Evolutionary conservation across 2,888 invertebrate species (phyloP).

Genomic region (Panopea generosa): DNA sequence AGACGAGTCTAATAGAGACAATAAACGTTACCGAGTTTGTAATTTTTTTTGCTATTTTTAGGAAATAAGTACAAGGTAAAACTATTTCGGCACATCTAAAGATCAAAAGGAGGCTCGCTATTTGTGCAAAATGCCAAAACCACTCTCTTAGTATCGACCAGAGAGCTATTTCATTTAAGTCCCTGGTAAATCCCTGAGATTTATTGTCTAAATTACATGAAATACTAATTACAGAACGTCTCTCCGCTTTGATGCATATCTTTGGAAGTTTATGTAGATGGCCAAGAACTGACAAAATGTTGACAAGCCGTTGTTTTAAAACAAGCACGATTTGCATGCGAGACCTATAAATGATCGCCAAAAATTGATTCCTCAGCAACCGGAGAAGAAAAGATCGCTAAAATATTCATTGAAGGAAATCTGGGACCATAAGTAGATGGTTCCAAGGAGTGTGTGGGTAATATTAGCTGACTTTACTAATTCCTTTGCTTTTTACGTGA

Average conservation of each 20-base stretch:
- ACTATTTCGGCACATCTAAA: too few relatives aligned
- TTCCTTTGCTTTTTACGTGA: too few relatives aligned
- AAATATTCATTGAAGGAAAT: constrained; percentile 60
- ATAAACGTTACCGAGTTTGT: too few relatives aligned
- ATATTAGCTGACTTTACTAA: too few relatives aligned
- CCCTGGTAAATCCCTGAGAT: constrained; percentile 50
- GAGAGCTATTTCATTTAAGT: constrained; percentile 34
- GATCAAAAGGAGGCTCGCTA: too few relatives aligned
- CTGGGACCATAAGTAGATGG: constrained; percentile 16
- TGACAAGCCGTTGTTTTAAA: constrained; percentile 17
- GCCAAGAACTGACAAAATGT: constrained; percentile 12
- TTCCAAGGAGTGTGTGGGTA: too few relatives aligned
- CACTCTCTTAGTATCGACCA: constrained; percentile 9
- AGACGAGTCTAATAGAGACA: too few relatives aligned
- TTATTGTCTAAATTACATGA: constrained; percentile 59
- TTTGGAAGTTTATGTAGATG: constrained; percentile 25
- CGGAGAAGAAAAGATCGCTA: constrained; percentile 47
- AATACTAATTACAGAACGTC: constrained; percentile 56
- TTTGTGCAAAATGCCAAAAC: constrained; percentile 1
- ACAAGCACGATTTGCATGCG: constrained; percentile 34
- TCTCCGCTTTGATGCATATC: constrained; percentile 55
- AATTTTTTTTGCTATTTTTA: too few relatives aligned
- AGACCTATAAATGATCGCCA: constrained; percentile 7
- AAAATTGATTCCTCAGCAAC: constrained; percentile 14
- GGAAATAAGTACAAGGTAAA: too few relatives aligned